Base-by-base conservation (phyloP, 2,888 invertebrate species). In the Cantharis rustica region DNA sequence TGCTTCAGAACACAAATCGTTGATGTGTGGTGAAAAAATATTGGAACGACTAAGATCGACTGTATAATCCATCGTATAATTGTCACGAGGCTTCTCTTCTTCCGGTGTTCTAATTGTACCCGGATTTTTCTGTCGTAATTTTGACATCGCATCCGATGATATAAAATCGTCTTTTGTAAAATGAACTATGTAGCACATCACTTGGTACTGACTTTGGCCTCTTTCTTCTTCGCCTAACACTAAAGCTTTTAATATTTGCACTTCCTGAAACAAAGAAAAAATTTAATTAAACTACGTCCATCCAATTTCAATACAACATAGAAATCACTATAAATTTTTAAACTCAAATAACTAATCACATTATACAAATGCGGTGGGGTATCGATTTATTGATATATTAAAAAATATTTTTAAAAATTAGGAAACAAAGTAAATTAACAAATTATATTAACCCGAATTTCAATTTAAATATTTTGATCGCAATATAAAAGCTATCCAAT, bases 61-160 rank as follows among this genome's bases (percentile, higher is more conserved):
- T 89, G 94, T 93, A 72, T 96, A 93, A 82, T 96, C 96, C 91
- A 97, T 93, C 3, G 95, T 94, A 81, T 93, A 93, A 86, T 94
- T 95, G 69, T 95, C 93, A 86, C 94, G 93, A 3, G 96, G 96
- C 81, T 93, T 92, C 85, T 97, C 96, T 84, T 97, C 97, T 86
- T 98, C 98, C 0, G 98, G 96, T 0, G 94, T 93, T 31, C 98
- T 91, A 62, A 97, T 93, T 2, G 87, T 86, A 73, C 88, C 87
- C 13, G 88, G 88, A 82, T 89, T 89, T 76, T 88, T 95, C 91
- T 98, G 98, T 87, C 98, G 91, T 71, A 98, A 89, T 88, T 98
- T 98, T 47, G 97, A 95, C 96, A 98, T 98, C 16, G 98, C 98
- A 89, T 98, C 98, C 4, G 98, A 95, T 4, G 98, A 96, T 85